Base-by-base conservation (phyloP, 2,888 invertebrate species). In the Epinotia bilunana region DNA sequence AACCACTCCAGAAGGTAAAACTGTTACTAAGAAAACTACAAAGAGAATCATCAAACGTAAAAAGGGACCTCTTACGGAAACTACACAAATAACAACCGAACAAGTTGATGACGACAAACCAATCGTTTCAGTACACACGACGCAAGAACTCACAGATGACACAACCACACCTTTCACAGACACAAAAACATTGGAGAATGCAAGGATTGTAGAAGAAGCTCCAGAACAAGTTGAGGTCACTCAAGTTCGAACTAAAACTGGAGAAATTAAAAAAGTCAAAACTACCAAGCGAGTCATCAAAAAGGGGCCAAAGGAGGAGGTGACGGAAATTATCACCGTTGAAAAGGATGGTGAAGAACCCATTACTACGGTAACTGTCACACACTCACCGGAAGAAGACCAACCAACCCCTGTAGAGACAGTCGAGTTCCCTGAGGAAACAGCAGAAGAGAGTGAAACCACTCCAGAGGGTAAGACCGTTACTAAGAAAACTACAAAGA, bases 61-160 rank as follows among this genome's bases (percentile, higher is more conserved):
- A 4, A 64, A 39, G 3, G 63, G 63, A 3, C 63, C 63, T 23
- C 7, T 46, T 0, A 49, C 46, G 9, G 46, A 64, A 64, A 64
- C 64, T 2, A 64, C 64, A 46, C 64, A 49, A 23, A 46, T 64
- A 2, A 64, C 64, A 0, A 61, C 61, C 1, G 61, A 61, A 61
- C 28, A 28, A 28, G 61, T 93, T 82, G 90, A 91, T 77, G 90
- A 91, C 62, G 91, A 88, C 81, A 80, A 89, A 86, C 85, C 94
- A 79, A 81, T 91, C 82, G 84, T 89, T 72, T 79, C 90, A 5
- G 87, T 92, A 78, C 71, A 76, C 63, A 77, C 55, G 20, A 77
- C 76, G 11, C 67, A 77, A 13, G 68, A 87, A 78, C 78, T 86
- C 76, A 79, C 80, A 81, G 79, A 82, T 18, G 79, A 82, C 84